Evolutionary conservation across 2,888 invertebrate species (phyloP).

Genomic region (Ochlodes sylvanus): DNA sequence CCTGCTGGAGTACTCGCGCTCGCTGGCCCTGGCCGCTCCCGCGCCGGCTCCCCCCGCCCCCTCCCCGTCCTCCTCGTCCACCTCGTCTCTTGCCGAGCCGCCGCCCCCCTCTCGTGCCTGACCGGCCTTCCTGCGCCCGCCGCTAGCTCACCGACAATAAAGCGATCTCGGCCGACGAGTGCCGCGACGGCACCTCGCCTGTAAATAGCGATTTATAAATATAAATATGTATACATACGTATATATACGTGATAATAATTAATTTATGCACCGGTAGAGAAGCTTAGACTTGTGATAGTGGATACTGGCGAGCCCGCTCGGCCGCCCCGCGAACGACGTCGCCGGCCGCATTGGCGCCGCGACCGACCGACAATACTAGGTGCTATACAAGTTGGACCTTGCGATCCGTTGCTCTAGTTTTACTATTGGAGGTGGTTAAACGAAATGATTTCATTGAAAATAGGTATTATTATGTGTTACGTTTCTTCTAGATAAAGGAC

Average conservation of each 20-base stretch:
- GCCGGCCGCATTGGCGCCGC: slow-evolving; percentile 47
- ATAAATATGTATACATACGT: slow-evolving; percentile 80
- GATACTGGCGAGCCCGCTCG: slow-evolving; percentile 57
- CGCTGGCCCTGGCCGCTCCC: slow-evolving; percentile 70
- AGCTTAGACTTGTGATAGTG: slow-evolving; percentile 83
- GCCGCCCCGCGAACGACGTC: slow-evolving; percentile 57
- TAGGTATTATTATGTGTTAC: slow-evolving; percentile 80
- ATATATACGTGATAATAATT: slow-evolving; percentile 81
- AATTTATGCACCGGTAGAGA: slow-evolving; percentile 82
- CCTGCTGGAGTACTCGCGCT: slow-evolving; percentile 90
- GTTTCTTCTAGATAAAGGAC: slow-evolving; percentile 73
- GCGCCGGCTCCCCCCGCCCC: slow-evolving; percentile 80
- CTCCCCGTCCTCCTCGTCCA: slow-evolving; percentile 86
- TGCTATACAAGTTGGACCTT: slow-evolving; percentile 81
- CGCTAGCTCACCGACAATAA: slow-evolving; percentile 83
- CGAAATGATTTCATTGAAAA: slow-evolving; percentile 74
- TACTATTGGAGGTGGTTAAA: slow-evolving; percentile 72
- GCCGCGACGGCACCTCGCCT: slow-evolving; percentile 69
- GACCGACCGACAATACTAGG: slow-evolving; percentile 82
- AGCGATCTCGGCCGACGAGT: slow-evolving; percentile 67
- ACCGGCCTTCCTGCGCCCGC: slow-evolving; percentile 83
- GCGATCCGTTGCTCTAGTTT: slow-evolving; percentile 74
- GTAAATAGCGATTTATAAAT: slow-evolving; percentile 79
- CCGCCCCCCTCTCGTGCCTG: slow-evolving; percentile 84
- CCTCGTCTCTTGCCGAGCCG: slow-evolving; percentile 85